Evolutionary conservation across 2,113 vertebrate genomes (phyloP).

Genomic region (Lynx canadensis): DNA sequence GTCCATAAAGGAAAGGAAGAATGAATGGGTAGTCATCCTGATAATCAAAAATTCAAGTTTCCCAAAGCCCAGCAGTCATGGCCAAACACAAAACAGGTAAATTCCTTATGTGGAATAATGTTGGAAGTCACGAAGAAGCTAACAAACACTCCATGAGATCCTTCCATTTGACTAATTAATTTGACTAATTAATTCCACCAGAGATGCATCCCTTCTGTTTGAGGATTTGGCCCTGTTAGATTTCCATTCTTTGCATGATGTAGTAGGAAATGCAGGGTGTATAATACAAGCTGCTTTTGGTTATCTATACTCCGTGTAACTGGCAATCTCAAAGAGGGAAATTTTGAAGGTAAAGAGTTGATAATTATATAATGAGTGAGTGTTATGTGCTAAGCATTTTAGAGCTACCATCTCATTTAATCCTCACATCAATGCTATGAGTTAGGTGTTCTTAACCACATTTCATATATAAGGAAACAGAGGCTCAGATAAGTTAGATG

Average conservation of each 20-base stretch:
- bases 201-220: not conserved
- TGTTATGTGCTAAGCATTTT: not conserved
- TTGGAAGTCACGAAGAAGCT: not conserved
- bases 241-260: not conserved
- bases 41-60: not conserved
- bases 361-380: not conserved
- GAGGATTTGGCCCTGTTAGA: not conserved
- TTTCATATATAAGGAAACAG: not conserved
- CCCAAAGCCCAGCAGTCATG: not conserved
- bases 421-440: not conserved
- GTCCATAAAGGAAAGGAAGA: not conserved
- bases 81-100: not conserved
- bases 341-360: not conserved
- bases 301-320: not conserved
- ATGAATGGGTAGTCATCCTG: not conserved
- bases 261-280: not conserved
- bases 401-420: not conserved
- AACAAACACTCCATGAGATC: not conserved
- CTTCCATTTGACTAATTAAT: not conserved
- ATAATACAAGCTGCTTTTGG: not conserved
- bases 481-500: not conserved
- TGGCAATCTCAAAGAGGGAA: not conserved
- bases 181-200: not conserved
- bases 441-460: not conserved
- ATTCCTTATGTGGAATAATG: not conserved